These are phyloP conservation scores for Chondrilla cf. caribensis DNA, from an alignment of 37 sponge, comb jelly and placozoan genomes.

Conservation along the genomic window DNA sequence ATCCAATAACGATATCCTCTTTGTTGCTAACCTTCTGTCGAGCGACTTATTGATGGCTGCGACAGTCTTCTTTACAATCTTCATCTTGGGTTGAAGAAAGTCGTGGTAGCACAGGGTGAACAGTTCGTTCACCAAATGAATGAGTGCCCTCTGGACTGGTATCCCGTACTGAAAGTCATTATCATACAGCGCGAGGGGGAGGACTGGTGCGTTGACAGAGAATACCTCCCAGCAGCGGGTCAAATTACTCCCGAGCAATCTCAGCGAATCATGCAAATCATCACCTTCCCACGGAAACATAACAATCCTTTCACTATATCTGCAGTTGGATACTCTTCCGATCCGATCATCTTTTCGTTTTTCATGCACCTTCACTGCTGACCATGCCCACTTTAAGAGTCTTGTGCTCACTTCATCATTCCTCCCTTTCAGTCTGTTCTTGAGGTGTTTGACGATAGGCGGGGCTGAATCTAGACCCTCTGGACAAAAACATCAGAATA, in stretches of 20 bases:
- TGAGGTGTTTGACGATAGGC: too few species aligned
- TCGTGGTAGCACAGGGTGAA: not conserved
- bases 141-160: not conserved
- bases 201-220: not conserved
- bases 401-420: not conserved
- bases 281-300: too few species aligned
- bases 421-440: not conserved
- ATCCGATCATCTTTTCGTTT: not conserved
- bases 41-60: not conserved
- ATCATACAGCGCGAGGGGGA: not conserved
- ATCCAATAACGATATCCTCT: too few species aligned
- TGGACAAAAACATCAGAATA: too few species aligned
- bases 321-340: too few species aligned
- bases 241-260: not conserved
- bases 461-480: too few species aligned
- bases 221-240: too few species aligned
- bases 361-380: not conserved
- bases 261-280: too few species aligned
- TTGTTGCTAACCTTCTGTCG: not conserved
- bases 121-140: not conserved
- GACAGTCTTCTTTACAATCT: not conserved
- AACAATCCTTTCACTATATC: too few species aligned
- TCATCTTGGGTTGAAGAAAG: not conserved
- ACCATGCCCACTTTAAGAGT: constrained; percentile 7
- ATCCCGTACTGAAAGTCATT: not conserved